These are phyloP conservation scores for Chinchilla lanigera DNA, from an alignment of 2,113 vertebrate species.

Conservation along the genomic window DNA sequence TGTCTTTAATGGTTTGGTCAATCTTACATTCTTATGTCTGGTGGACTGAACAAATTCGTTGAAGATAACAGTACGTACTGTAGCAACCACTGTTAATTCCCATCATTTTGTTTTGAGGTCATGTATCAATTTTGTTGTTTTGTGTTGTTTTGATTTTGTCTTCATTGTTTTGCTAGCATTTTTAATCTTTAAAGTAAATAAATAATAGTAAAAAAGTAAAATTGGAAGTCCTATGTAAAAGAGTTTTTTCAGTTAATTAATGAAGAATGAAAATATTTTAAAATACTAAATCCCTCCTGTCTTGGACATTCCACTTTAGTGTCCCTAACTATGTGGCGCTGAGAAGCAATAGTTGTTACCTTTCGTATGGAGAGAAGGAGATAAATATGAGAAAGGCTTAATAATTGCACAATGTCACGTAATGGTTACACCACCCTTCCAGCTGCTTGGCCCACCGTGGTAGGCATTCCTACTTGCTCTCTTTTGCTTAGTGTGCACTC, in stretches of 20 bases:
- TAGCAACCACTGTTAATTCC: no score
- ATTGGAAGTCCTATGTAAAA: not conserved
- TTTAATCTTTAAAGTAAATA: no score
- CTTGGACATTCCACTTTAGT: not conserved
- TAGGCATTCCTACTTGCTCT: not conserved
- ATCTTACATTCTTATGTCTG: no score
- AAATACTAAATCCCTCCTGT: not conserved
- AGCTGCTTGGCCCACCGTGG: not conserved
- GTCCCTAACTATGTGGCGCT: not conserved
- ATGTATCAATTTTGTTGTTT: no score
- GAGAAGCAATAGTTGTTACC: not conserved
- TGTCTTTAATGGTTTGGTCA: no score
- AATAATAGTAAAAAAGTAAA: not conserved
- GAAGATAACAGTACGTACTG: no score
- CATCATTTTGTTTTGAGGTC: no score
- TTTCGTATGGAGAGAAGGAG: not conserved
- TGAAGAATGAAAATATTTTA: not conserved
- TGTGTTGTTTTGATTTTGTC: no score
- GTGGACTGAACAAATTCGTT: no score
- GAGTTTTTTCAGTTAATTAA: not conserved
- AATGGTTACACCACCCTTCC: not conserved
- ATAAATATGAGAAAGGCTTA: not conserved
- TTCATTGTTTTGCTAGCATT: no score
- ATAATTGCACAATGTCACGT: not conserved
- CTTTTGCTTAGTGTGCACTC: not conserved